A percentile compares a stretch with the other conserved stretches of the same genome.
Conservation (phyloP, 2,113 vertebrate species). For the Ondatra zibethicus region DNA sequence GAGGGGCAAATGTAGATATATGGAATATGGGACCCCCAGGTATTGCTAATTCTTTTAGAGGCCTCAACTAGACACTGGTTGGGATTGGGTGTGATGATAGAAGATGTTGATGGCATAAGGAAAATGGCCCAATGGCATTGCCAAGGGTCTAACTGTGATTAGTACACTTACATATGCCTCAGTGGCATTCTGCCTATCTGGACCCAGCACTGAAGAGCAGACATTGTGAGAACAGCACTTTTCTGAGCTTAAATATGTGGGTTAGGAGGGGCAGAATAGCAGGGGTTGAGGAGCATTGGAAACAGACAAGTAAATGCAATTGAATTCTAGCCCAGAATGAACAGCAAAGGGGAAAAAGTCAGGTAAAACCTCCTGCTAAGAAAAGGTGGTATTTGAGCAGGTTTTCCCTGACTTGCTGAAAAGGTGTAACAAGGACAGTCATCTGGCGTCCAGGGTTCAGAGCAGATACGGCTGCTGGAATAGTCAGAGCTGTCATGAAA, state of each 20-base stretch:
- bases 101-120: neutral
- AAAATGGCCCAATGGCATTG: neutral
- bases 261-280: neutral
- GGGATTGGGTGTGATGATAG: neutral
- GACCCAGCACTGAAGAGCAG: neutral
- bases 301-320: neutral
- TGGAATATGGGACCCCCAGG: neutral
- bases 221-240: neutral
- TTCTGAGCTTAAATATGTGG: neutral
- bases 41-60: neutral
- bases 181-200: neutral
- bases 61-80: neutral
- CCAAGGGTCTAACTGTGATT: neutral
- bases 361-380: neutral
- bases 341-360: neutral
- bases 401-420: neutral
- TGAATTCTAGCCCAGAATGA: neutral
- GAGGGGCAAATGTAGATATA: neutral
- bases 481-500: neutral
- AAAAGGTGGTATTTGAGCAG: neutral
- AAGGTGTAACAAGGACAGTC: neutral
- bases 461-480: neutral
- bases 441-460: neutral
- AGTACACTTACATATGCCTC: accelerated
- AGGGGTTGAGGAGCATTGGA: neutral